Evolutionary conservation across 2,888 invertebrate species (phyloP), one percentile per base, ranked within the genome.

Genomic region (Morpho deidamia): DNA sequence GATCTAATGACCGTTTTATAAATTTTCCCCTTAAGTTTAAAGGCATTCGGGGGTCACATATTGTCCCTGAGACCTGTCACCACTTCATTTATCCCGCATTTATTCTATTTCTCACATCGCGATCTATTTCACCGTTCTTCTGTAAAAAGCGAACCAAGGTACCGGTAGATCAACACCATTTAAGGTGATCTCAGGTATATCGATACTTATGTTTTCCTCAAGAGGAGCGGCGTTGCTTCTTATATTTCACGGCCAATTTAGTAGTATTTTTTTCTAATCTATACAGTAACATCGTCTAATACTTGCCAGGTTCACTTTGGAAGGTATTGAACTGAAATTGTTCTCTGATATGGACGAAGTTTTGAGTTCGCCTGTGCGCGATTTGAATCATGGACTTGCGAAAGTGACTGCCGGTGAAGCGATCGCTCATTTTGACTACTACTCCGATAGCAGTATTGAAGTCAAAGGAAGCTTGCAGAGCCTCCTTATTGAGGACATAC

Each of bases 321-420:
- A 95, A 60, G 94, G 95, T 34, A 64, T 95, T n/a, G 92, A 93
- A 63, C 65, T 95, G 1, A 92, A 92, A 63, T 80, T 95, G 1
- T 95, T 94, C 76, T 92, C 93, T 12, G 95, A 95, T 70, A 92
- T 93, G 62, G 94, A 94, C 53, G 95, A 95, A 76, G 90, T 94
- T 0, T 76, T 95, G 7, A 94, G 94, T 69, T 95, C 95, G 0
- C 95, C 95, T 0, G 93, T 95, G 0, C 85, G 95, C 4, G 94
- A 95, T 68, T 67, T 93, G 61, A 94, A 92, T 73, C 94, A 93
- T 58, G 94, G 94, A 0, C 78, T 95, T 5, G 94, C 94, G 7
- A 92, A 91, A 70, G 79, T 95, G 48, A 92, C 93, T 9, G 91
- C 95, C 9, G 93, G 92, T 0, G 95, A 95, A 73, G 86, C 93